phyloP scores from a whole-genome alignment of 1,140 invertebrate genomes.

The Eupristina koningsbergeri region DNA sequence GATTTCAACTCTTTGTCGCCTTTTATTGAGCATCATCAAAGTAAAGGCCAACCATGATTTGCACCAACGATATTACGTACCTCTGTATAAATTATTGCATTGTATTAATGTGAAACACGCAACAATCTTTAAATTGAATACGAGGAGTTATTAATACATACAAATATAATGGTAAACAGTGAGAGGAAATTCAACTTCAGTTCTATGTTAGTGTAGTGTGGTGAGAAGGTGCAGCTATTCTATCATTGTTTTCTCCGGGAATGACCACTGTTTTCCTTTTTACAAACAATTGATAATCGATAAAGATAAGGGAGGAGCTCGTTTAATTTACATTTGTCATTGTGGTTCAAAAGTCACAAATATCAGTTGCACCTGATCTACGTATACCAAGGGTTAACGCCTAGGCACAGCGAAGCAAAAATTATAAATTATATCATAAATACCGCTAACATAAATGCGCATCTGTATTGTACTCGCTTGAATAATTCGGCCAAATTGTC shows the following conservation, averaged over 20 bases:
- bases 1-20: not conserved
- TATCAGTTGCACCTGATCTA: not conserved
- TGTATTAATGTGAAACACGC: not conserved
- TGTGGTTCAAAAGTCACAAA: not conserved
- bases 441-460: not conserved
- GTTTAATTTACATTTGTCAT: constrained; percentile 5
- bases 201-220: not conserved
- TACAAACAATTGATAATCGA: not conserved
- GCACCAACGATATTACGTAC: not conserved
- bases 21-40: not conserved
- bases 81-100: not conserved
- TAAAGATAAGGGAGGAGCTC: not conserved
- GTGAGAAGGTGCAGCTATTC: not conserved
- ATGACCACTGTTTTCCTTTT: not conserved
- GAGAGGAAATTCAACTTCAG: not conserved
- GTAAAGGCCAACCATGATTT: not conserved
- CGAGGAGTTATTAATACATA: not conserved
- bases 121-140: not conserved
- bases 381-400: no score
- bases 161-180: not conserved
- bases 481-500: constrained; percentile 21
- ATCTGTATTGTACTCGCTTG: not conserved
- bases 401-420: not conserved
- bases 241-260: not conserved
- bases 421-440: not conserved